Evolutionary conservation across 2,888 invertebrate species (phyloP).

Genomic region (Lepidocyrtinus sp.): DNA sequence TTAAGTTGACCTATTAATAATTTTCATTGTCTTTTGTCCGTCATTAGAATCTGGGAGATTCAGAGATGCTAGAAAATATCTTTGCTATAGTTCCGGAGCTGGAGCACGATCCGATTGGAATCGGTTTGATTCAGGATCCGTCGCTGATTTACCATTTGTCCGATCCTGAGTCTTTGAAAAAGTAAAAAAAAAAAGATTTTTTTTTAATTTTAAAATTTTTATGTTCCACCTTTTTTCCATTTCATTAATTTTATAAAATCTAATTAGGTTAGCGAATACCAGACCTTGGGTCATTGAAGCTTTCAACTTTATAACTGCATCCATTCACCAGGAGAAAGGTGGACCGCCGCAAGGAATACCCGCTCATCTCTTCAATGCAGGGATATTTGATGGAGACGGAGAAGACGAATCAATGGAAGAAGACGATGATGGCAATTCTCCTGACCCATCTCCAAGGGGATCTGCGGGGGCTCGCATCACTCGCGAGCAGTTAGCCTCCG

Average conservation of each 20-base stretch:
- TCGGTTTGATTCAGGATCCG: constrained; percentile 84
- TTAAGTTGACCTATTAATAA: not conserved
- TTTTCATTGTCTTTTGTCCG: not conserved
- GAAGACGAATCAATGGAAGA: constrained; percentile 71
- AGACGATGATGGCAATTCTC: constrained; percentile 72
- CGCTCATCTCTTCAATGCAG: constrained; percentile 41
- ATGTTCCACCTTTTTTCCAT: not conserved
- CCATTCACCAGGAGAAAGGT: constrained; percentile 73
- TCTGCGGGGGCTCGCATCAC: constrained; percentile 75
- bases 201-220: constrained; percentile 4
- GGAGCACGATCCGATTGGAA: constrained; percentile 80
- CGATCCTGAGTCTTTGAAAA: constrained; percentile 79
- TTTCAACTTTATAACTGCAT: constrained; percentile 79
- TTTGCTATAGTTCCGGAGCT: constrained; percentile 81
- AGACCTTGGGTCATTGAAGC: constrained; percentile 83
- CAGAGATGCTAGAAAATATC: constrained; percentile 79
- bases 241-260: too few species aligned
- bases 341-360: constrained; percentile 37
- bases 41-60: constrained; percentile 72
- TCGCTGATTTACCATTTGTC: constrained; percentile 82
- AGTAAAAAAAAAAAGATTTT: constrained; percentile 71
- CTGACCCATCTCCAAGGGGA: constrained; percentile 46
- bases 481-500: constrained; percentile 82
- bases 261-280: constrained; percentile 77
- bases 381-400: constrained; percentile 72